Percentiles rank a stretch among this genome's conserved stretches.
These are phyloP conservation scores for Archegozetes longisetosus DNA, from an alignment of 1,140 invertebrate genomes.

Conservation along the genomic window DNA sequence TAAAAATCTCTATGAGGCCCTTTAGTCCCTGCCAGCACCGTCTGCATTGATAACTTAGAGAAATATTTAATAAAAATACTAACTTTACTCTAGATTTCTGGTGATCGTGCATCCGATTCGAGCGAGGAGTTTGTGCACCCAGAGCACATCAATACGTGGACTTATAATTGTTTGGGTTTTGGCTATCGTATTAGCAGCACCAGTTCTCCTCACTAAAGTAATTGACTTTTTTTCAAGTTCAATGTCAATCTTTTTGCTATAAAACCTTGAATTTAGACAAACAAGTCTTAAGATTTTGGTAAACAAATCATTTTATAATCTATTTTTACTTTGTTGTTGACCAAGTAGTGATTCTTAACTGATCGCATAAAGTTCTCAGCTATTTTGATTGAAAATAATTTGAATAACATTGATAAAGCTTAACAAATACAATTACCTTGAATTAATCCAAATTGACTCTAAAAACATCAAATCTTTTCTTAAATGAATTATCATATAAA, in stretches of 20 bases:
- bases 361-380: slow-evolving; percentile 25
- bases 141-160: slow-evolving; percentile 30
- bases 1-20: no score
- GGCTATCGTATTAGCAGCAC: slow-evolving; percentile 28
- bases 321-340: neutral
- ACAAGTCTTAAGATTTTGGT: no score
- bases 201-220: slow-evolving; percentile 30
- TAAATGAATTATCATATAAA: no score
- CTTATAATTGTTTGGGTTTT: slow-evolving; percentile 32
- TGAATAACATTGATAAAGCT: no score
- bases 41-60: neutral
- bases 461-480: no score
- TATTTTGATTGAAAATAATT: no score
- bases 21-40: no score
- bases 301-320: slow-evolving; percentile 2
- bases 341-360: neutral
- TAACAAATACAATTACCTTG: no score
- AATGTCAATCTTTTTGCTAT: neutral
- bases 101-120: slow-evolving; percentile 35
- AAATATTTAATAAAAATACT: slow-evolving; percentile 10
- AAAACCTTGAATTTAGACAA: no score
- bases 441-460: no score
- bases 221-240: slow-evolving; percentile 4
- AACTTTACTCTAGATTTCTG: slow-evolving; percentile 27
- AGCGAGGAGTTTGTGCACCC: slow-evolving; percentile 31